A percentile compares a stretch with the other conserved stretches of the same genome.
Conservation (phyloP, 1,140 invertebrate genomes). For the Brachionus rotundiformis region DNA sequence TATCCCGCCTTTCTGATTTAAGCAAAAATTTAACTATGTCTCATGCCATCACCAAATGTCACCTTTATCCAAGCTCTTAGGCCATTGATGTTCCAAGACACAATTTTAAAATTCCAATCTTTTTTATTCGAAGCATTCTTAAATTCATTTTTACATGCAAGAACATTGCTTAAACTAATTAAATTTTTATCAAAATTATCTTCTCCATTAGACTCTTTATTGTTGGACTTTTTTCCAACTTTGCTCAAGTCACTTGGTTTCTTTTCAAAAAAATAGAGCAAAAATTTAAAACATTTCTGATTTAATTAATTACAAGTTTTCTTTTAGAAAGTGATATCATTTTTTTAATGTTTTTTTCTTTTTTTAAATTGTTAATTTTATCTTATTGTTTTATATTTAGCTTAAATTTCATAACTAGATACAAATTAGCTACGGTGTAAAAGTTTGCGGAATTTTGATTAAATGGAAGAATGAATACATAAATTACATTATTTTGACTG, state of each 20-base stretch:
- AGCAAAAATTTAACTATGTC: no score
- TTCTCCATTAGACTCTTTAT: no score
- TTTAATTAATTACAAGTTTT: neutral
- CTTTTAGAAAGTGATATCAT: neutral
- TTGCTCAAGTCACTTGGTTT: neutral
- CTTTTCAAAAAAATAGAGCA: neutral
- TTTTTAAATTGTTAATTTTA: no score
- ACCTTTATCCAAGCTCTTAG: constrained; percentile 76
- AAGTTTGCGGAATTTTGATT: neutral
- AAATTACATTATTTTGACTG: neutral
- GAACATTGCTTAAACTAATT: neutral
- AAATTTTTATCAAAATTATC: neutral
- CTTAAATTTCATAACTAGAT: neutral
- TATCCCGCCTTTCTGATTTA: constrained; percentile 71
- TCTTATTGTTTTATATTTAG: no score
- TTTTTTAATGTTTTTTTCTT: neutral
- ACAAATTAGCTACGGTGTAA: neutral
- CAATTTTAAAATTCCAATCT: constrained; percentile 48
- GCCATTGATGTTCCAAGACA: constrained; percentile 94
- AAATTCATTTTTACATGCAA: neutral
- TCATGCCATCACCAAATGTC: no score
- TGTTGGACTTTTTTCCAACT: neutral
- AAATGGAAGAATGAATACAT: no score
- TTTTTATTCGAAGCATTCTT: constrained; percentile 10
- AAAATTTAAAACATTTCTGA: neutral